Base-by-base conservation (phyloP, 1,140 invertebrate genomes). In the Drosophila pseudoananassae region DNA sequence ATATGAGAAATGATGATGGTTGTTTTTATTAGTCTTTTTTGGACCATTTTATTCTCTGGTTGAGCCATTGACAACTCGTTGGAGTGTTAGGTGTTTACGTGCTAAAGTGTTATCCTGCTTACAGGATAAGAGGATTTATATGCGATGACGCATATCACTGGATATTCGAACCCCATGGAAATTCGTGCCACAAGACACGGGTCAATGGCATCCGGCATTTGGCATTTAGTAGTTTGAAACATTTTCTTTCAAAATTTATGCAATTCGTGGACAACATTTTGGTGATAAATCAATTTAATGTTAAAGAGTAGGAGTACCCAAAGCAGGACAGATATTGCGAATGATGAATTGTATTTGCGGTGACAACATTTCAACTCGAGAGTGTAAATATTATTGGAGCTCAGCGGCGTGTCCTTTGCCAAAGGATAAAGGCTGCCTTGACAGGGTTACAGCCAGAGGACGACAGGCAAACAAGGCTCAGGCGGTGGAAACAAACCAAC, bases 361-460 rank as follows among this genome's bases (percentile, higher is more conserved):
- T 49, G 52, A 76, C 61, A 69, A 87, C 65, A 83, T 76, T 78
- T 75, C 66, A 68, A 65, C 29, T 69, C 57, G 59, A 55, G 59
- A 71, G 78, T 88, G 78, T 75, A 87, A 87, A 83, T 83, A 88
- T 88, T 89, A 83, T 88, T 88, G 71, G 70, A 57, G 63, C 59
- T 31, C 25, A 66, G 78, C 60, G 56, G 47, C 58, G 45, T 29
- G 50, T 49, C 53, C 64, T 59, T 38, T 64, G 46, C 50, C 56
- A 73, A 54, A 69, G 74, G 60, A 85, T 82, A 78, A 78, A 70
- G 61, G 25, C 14, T 38, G 47, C 9, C 53, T 49, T 59, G 47
- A 64, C 77, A 70, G 74, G 61, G 52, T 59, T 72, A 65, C 74
- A 58, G 58, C 51, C 60, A 33, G 63, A 36, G 68, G 49, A 55